Evolutionary conservation across 2,113 vertebrate species (phyloP).

Genomic region (Cynopterus brachyotis): DNA sequence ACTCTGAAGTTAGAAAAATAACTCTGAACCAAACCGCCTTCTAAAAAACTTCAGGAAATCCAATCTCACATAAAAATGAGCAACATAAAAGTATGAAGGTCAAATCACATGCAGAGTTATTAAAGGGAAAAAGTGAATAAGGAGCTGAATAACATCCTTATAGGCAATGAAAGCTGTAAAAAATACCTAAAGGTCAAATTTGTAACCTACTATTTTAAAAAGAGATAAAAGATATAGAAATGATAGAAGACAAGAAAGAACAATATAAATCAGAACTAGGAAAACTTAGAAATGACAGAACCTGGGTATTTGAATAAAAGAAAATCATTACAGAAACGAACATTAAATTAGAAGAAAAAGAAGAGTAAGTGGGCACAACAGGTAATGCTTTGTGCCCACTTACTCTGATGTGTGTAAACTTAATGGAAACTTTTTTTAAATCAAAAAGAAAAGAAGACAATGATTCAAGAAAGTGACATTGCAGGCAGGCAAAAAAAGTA

Average conservation of each 20-base stretch:
- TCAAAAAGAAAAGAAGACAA: background rate
- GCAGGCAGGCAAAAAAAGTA: background rate
- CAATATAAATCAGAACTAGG: background rate
- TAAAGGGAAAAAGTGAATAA: background rate
- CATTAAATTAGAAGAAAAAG: background rate
- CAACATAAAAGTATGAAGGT: background rate
- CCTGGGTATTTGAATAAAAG: background rate
- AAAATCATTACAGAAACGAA: background rate
- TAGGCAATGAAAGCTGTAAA: background rate
- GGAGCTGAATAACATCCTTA: background rate
- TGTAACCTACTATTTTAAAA: background rate
- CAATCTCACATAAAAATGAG: background rate
- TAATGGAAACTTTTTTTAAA: background rate
- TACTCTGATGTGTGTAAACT: background rate
- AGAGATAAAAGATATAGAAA: background rate
- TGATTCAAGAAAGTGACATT: background rate
- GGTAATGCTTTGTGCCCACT: background rate
- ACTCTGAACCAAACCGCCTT: background rate
- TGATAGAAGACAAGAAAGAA: background rate
- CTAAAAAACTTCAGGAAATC: conserved; percentile 8
- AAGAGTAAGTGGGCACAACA: background rate
- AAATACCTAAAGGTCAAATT: background rate
- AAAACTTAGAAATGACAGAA: background rate
- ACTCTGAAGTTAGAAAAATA: background rate
- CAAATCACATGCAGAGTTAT: background rate